Evolutionary conservation across 2,797 vertebrate species (phyloP).

Genomic region (Coccyzus lansbergi): DNA sequence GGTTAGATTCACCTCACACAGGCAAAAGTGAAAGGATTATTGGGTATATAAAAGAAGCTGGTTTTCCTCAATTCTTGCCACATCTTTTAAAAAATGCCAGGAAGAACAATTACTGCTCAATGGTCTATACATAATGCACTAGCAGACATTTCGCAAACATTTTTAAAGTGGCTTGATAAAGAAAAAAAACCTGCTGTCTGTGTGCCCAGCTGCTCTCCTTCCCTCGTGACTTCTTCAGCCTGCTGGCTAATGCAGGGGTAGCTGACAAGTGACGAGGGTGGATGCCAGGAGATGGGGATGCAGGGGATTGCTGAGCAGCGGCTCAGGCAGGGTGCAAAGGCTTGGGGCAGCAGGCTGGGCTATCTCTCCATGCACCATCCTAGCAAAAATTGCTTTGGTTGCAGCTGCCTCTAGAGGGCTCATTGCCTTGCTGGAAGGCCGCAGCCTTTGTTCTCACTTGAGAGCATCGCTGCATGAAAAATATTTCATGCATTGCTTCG

Average conservation of each 20-base stretch:
- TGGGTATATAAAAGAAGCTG: not conserved
- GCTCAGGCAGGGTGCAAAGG: not conserved
- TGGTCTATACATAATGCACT: not conserved
- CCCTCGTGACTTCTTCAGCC: not conserved
- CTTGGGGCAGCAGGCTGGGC: no score
- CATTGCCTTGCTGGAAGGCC: not conserved
- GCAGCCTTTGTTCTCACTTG: not conserved
- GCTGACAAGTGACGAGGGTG: not conserved
- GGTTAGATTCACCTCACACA: not conserved
- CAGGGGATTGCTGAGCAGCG: not conserved
- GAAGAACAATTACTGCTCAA: not conserved
- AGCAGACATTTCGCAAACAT: not conserved
- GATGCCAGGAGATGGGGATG: not conserved
- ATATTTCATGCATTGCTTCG: accelerated
- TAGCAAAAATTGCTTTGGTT: not conserved
- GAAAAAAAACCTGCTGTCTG: not conserved
- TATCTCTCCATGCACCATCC: accelerated
- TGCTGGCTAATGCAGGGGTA: not conserved
- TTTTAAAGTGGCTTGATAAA: not conserved
- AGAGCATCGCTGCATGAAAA: not conserved
- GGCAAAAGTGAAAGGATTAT: not conserved
- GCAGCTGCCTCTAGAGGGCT: conserved; percentile 61
- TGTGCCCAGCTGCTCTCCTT: not conserved
- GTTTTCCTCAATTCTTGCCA: not conserved
- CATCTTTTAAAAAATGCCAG: not conserved